phyloP scores from a whole-genome alignment of 2,888 invertebrate genomes.

The Suillia variegata region DNA sequence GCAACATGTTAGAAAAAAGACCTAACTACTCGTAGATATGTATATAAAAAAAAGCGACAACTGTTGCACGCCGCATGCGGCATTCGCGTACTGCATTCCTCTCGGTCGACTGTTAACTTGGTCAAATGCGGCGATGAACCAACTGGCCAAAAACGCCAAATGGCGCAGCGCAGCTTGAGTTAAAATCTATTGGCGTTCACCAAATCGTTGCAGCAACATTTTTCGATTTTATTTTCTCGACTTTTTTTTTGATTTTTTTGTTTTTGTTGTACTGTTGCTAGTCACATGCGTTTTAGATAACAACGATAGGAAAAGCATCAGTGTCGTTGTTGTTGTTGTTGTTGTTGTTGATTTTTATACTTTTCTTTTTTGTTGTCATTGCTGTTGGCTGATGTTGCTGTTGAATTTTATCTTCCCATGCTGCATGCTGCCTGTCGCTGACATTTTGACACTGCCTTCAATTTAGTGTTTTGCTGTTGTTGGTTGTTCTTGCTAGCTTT shows the following conservation, averaged over 20 bases:
- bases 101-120: background rate
- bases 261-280: no score
- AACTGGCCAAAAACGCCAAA: no score
- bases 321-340: background rate
- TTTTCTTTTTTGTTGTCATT: no score
- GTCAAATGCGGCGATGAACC: background rate
- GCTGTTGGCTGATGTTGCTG: background rate
- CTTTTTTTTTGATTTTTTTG: no score
- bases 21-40: no score
- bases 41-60: no score
- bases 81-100: background rate
- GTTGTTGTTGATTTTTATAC: background rate
- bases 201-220: no score
- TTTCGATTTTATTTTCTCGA: no score
- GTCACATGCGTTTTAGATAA: constrained; percentile 4
- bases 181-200: no score
- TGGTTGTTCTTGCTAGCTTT: background rate
- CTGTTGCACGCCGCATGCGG: background rate
- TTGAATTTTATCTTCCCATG: background rate
- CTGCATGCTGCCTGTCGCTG: no score
- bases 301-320: background rate
- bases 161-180: background rate
- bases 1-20: no score
- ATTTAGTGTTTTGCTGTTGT: background rate
- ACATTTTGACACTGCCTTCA: background rate